phyloP scores from a whole-genome alignment of 35 echinoderm and acorn worm genomes.

The Heliocidaris erythrogramma region DNA sequence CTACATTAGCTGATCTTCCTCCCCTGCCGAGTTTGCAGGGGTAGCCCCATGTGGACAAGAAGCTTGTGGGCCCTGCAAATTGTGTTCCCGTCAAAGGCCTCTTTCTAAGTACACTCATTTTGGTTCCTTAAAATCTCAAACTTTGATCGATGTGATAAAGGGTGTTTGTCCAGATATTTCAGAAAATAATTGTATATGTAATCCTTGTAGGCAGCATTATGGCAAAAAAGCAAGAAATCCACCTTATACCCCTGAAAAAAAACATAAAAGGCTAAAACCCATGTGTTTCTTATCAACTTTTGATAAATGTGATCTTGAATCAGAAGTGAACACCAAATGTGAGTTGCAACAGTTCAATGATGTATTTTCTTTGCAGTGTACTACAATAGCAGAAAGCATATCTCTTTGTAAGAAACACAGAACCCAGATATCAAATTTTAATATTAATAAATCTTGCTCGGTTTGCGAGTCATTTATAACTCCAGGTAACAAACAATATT shows the following conservation, averaged over 20 bases:
- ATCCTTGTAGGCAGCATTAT: background rate
- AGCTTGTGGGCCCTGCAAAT: background rate
- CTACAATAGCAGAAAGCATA: background rate
- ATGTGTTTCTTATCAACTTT: background rate
- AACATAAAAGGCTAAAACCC: background rate
- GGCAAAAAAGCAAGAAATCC: background rate
- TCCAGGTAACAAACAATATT: background rate
- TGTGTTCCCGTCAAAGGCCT: background rate
- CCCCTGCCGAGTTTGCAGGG: too few relatives aligned
- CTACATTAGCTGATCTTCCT: too few relatives aligned
- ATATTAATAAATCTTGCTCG: background rate
- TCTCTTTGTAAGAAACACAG: slow-evolving; percentile 19
- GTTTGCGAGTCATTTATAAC: background rate
- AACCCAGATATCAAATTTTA: slow-evolving; percentile 10
- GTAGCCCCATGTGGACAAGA: background rate
- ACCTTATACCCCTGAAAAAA: slow-evolving; percentile 8
- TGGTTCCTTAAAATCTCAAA: background rate
- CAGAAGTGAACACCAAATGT: background rate
- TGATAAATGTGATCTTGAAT: background rate
- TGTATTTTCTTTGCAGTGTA: background rate
- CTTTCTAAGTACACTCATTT: background rate
- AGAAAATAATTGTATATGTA: background rate
- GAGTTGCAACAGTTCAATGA: background rate
- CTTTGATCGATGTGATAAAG: background rate
- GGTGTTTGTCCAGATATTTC: background rate